Evolutionary conservation across 2,888 invertebrate genomes (phyloP), one percentile per base, ranked within the genome.

Genomic region (Hesperia comma): DNA sequence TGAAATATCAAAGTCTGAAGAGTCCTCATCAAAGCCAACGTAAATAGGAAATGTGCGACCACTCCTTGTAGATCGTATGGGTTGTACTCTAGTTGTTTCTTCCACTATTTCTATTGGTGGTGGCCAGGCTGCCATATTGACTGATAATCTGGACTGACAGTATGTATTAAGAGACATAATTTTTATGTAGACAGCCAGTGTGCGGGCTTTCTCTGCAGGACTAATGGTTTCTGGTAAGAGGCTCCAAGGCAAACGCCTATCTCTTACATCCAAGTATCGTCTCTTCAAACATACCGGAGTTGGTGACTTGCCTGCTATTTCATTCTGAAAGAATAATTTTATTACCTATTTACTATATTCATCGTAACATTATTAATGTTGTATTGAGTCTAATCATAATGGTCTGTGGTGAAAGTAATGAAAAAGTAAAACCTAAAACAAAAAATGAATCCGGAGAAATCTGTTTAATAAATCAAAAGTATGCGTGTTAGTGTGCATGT

Each of bases 171-270:
- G 79, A 12, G 92, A 88, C 90, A 91, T 89, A 19, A 92, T 76
- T 78, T 91, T 90, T 17, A 90, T 86, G 66, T 92, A 92, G 21
- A 90, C 88, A 55, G 91, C 87, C 26, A 92, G 78, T 21, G 86
- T 84, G 8, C 85, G 82, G 15, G 91, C 91, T 74, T 90, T 90
- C 70, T 92, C 90, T 32, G 87, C 83, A 49, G 83, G 84, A 21
- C 86, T 85, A 56, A 91, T 75, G 40, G 82, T 75, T 21, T 74
- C 79, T 1, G 92, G 89, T 40, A 92, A 72, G 12, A 92, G 72
- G 68, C 92, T 88, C 92, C 92, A 92, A n/a, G 92, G 92, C 84
- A 92, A 80, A 41, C 92, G 79, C 69, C 90, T 85, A 60, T 92
- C 92, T 73, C 77, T 82, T 0, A 92, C 92, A 79, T 92, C 87